Evolutionary conservation across 2,113 vertebrate genomes (phyloP), one percentile per base, ranked within the genome.

Genomic region (Gadus macrocephalus): DNA sequence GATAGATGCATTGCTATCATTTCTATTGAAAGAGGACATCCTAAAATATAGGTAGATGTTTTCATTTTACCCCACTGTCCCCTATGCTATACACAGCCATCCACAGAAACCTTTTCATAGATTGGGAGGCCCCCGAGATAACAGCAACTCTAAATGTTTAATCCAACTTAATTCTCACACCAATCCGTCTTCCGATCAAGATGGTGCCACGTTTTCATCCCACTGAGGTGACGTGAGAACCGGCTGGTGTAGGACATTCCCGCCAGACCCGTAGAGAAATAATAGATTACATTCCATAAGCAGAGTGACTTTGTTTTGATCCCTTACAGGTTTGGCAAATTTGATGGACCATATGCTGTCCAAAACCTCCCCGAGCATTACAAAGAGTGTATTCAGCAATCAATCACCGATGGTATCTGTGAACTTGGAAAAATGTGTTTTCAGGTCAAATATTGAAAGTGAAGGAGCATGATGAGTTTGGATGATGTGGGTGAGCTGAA

Each of bases 301-400:
- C 59, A 61, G 64, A 66, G 27, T 73, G 74, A 77, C 71, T 77
- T 79, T 79, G 71, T 66, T 58, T 72, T 61, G 42, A 58, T 63
- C 49, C 64, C 60, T 72, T 28, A 74, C 64, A 72, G 69, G 67
- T 76, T 77, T 71, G 77, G 69, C 75, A 78, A 84, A 79, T 81
- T 70, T 74, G 65, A 84, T 81, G 75, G 77, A 71, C 72, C 77
- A 70, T 69, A 81, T 69, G 77, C 67, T 75, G 74, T 77, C 64
- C 8, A 75, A 76, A 83, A 67, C 38, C 69, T 67, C 63, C 15
- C 72, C 38, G 67, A 81, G 72, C 61, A 81, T 84, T 66, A 78
- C 77, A 58, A 35, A 9, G 25, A 79, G 60, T 78, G 74, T 81
- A 69, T 75, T 73, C 60, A 1, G 19, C 56, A 64, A 84, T 84